Conservation (phyloP, 2,797 vertebrate species). For the Xiphorhynchus erythropygius region DNA sequence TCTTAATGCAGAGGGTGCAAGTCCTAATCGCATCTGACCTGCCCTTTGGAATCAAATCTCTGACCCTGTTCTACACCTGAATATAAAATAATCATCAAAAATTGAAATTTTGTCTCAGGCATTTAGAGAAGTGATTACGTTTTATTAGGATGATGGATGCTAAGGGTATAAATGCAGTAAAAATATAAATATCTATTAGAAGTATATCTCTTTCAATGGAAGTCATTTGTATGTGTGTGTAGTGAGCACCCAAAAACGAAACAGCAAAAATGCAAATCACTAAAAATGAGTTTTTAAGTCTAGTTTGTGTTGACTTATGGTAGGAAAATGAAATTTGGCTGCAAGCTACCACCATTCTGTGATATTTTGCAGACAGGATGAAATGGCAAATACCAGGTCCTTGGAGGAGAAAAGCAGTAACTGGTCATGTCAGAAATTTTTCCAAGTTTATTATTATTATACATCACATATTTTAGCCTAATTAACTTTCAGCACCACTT, state of each 20-base stretch:
- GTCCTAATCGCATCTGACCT: neutral
- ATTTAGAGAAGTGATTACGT: neutral
- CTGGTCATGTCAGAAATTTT: neutral
- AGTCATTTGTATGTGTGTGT: neutral
- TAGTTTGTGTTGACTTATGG: neutral
- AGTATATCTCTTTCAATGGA: rapidly evolving
- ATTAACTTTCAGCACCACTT: neutral
- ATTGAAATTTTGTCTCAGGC: neutral
- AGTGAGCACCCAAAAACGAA: neutral
- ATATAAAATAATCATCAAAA: neutral
- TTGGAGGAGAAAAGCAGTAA: neutral
- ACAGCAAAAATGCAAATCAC: neutral
- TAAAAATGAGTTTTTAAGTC: neutral
- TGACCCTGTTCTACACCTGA: neutral
- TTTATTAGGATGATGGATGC: neutral
- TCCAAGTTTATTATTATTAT: constrained; percentile 13
- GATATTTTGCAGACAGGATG: neutral
- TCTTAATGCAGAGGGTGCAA: neutral
- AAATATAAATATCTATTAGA: neutral
- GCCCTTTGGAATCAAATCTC: neutral
- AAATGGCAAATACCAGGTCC: constrained; percentile 17
- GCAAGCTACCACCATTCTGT: neutral
- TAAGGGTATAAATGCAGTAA: neutral
- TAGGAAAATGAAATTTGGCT: constrained; percentile 7
- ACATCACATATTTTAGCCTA: neutral